Conservation (phyloP, 2,888 invertebrate genomes). For the Junonia oenone region DNA sequence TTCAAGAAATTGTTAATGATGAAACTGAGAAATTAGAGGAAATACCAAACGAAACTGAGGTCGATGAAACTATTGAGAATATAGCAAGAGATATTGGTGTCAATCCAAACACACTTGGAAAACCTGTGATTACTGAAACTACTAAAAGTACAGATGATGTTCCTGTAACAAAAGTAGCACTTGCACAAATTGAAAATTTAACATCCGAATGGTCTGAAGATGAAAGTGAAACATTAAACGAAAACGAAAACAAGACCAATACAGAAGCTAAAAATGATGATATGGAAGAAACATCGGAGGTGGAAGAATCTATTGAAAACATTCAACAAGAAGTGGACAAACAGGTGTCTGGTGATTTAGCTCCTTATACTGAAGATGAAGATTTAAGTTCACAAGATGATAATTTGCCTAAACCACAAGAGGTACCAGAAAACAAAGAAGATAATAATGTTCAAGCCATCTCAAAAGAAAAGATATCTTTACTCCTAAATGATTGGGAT, state of each 20-base stretch:
- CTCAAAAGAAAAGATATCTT: conserved; percentile 56
- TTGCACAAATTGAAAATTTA: conserved; percentile 47
- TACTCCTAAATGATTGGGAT: conserved; percentile 72
- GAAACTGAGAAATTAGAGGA: conserved; percentile 21
- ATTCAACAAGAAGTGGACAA: conserved; percentile 70
- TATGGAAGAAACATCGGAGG: conserved; percentile 35
- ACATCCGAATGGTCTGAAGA: conserved; percentile 66
- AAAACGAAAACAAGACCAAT: conserved; percentile 16
- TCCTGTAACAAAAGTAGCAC: conserved; percentile 32
- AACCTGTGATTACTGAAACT: conserved; percentile 2
- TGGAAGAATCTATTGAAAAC: conserved; percentile 71
- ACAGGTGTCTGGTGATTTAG: conserved; percentile 34
- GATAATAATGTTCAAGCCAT: conserved; percentile 11
- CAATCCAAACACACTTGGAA: conserved; percentile 14
- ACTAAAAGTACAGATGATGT: conserved; percentile 6
- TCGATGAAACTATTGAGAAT: conserved; percentile 31
- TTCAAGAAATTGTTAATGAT: too few relatives aligned
- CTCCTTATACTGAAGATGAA: conserved; percentile 6
- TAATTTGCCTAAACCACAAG: background rate
- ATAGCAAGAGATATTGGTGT: conserved; percentile 24
- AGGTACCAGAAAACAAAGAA: conserved; percentile 9
- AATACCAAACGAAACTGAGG: conserved; percentile 23
- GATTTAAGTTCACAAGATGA: conserved; percentile 3
- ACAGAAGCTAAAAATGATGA: conserved; percentile 12
- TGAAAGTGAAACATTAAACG: conserved; percentile 41